These are phyloP conservation scores for Columbina picui DNA, from an alignment of 2,113 vertebrate genomes.

Conservation along the genomic window DNA sequence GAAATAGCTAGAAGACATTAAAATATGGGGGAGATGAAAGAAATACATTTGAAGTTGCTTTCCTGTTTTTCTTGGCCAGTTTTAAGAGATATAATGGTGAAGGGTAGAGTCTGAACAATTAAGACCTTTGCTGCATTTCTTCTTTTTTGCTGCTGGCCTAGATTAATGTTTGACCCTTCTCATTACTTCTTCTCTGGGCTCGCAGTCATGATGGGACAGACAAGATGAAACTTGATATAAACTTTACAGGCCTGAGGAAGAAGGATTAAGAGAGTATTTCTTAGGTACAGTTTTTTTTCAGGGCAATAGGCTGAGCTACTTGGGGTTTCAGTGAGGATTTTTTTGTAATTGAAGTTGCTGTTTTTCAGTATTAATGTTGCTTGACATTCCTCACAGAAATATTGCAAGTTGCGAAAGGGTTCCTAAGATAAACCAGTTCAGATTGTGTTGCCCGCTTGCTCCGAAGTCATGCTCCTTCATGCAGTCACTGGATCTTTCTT, in stretches of 20 bases:
- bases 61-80: not conserved
- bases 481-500: not conserved
- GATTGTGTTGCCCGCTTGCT: not conserved
- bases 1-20: not conserved
- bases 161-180: not conserved
- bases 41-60: not conserved
- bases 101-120: not conserved
- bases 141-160: not conserved
- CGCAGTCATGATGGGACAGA: not conserved
- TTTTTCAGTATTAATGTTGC: not conserved
- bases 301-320: not conserved
- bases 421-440: not conserved
- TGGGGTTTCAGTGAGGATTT: not conserved
- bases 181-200: not conserved
- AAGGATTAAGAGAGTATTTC: not conserved
- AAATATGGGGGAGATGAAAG: not conserved
- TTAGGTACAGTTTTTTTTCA: not conserved
- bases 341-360: not conserved
- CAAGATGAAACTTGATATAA: not conserved
- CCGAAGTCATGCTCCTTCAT: not conserved
- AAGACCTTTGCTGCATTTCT: not conserved
- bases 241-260: not conserved
- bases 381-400: not conserved
- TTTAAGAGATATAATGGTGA: not conserved
- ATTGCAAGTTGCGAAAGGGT: not conserved